A percentile compares a stretch with the other conserved stretches of the same genome.
phyloP scores from a whole-genome alignment of 2,888 invertebrate species.

The Papilio gigon region DNA sequence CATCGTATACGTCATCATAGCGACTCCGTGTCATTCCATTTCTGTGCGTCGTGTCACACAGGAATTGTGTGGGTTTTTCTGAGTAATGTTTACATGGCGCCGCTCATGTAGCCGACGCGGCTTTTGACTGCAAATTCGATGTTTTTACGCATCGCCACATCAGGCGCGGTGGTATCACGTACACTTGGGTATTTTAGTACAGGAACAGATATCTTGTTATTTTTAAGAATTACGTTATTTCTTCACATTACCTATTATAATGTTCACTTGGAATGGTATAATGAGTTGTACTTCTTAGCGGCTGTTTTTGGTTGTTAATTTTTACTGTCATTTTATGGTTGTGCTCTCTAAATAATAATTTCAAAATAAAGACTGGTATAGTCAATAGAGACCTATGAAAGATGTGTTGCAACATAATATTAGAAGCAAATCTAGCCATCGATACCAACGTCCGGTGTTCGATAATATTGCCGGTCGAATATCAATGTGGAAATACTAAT shows the following conservation, averaged over 20 bases:
- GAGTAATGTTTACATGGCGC: slow-evolving; percentile 50
- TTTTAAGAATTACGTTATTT: background rate
- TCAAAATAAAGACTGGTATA: background rate
- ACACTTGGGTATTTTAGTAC: slow-evolving; percentile 8
- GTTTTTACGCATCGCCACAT: slow-evolving; percentile 10
- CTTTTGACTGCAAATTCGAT: slow-evolving; percentile 46
- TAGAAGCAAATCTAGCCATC: slow-evolving; percentile 20
- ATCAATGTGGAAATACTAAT: slow-evolving; percentile 22
- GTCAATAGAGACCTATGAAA: background rate
- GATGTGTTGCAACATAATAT: slow-evolving; percentile 4
- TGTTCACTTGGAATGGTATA: background rate
- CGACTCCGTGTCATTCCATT: slow-evolving; percentile 41
- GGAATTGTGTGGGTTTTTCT: slow-evolving; percentile 61
- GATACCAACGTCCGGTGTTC: slow-evolving; percentile 33
- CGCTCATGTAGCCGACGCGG: slow-evolving; percentile 43
- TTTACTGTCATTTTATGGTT: too few relatives aligned
- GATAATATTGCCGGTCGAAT: slow-evolving; percentile 21
- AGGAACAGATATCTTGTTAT: background rate
- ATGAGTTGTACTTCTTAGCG: background rate
- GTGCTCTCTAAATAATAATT: background rate
- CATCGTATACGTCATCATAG: slow-evolving; percentile 46
- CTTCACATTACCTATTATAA: background rate
- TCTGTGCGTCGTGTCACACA: slow-evolving; percentile 48
- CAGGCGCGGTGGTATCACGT: slow-evolving; percentile 1
- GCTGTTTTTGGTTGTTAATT: background rate